Base-by-base conservation (phyloP, 2,888 invertebrate species). In the Spialia ferax region DNA sequence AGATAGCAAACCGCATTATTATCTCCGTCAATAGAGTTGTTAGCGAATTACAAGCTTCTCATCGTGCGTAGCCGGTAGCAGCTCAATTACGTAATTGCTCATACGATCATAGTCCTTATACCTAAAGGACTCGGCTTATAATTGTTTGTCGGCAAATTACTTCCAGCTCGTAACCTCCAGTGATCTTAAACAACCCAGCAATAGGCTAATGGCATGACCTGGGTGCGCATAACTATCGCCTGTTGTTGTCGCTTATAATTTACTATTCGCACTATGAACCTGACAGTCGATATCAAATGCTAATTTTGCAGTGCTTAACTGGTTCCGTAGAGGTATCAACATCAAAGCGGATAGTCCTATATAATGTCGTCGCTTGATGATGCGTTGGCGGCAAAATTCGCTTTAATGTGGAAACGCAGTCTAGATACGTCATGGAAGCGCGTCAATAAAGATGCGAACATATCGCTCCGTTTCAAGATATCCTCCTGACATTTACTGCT, bases 191-290 rank as follows among this genome's bases (percentile, higher is more conserved):
- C 73, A 73, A 71, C 71, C 70, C 60, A 63, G 67, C 67, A 69
- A 72, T 69, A 73, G 72, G 71, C 72, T 75, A 76, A 75, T 78
- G 68, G 72, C 64, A 71, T 74, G 73, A 74, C 72, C 74, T 68
- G 67, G 69, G 71, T 69, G 63, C 69, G 71, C 69, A 70, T 74
- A 72, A 71, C 63, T 73, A 74, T 71, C 69, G 70, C 68, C 62
- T 68, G 59, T 57, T 73, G 71, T 70, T 72, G 63, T 68, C 68
- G 48, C 45, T 13, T 63, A 73, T 75, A 70, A 74, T 75, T 71
- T 73, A 75, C 68, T 65, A 68, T 57, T 52, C 56, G 67, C 61
- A 68, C 67, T 65, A 68, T 65, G 69, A 67, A 54, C 67, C 67
- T 63, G 62, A 64, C 63, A 71, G 69, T 71, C 57, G 71, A 56